Base-by-base conservation (phyloP, 2,113 vertebrate genomes). In the Otus sunia region DNA sequence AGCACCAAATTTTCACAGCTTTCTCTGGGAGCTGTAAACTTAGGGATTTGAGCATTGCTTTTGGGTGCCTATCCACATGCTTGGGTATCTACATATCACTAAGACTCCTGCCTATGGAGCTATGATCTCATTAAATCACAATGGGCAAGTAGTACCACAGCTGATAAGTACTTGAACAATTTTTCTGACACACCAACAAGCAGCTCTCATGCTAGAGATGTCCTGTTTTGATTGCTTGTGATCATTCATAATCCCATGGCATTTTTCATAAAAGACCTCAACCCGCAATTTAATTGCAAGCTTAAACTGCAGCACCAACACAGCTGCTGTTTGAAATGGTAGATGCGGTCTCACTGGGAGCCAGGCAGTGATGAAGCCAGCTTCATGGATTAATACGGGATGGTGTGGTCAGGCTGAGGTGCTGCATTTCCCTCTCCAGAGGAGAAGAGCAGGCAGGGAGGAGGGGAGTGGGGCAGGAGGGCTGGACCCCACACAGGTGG, bases 351-450 rank as follows among this genome's bases (percentile, higher is more conserved):
- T 60, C 55, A 27, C 39, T 45, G 72, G 56, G 45, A 91, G 62
- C 43, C 55, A 64, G 50, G 55, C 27, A 49, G 20, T 1, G 11
- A 27, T 15, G 36, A 18, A 39, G 45, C 16, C 32, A n/a, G 56
- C 9, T 69, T 64, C 1, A 1, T n/a, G 34, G 71, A 12, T 19
- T 45, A 37, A 26, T 23, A 27, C 0, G 0, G 69, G 66, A 21
- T 19, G 12, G 3, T 62, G 74, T 55, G 27, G 32, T 74, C 15
- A 19, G 63, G 34, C 63, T 84, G 58, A 69, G 43, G 47, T 32
- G 25, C 11, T 75, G 30, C 17, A 7, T 72, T 75, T 87, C 20
- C 36, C 11, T 43, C 27, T 21, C 23, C 17, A 49, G 27, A 34
- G 30, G 9, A 76, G 67, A 47, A 69, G 12, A 26, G 39, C 30